phyloP scores from a whole-genome alignment of 2,888 invertebrate genomes.

The Lagria hirta region DNA sequence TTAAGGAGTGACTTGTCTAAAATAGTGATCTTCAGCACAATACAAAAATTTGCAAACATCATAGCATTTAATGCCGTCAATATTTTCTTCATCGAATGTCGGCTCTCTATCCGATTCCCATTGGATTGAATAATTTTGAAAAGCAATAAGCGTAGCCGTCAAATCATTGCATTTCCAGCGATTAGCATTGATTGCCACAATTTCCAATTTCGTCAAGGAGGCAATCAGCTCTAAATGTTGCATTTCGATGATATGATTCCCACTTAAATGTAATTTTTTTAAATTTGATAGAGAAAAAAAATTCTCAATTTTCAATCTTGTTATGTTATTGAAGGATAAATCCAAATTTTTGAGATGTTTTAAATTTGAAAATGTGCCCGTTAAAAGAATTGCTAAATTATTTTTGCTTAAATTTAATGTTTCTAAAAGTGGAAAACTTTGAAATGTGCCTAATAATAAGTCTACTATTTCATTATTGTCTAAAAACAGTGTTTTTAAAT shows the following conservation, averaged over 20 bases:
- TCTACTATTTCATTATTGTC: constrained; percentile 25
- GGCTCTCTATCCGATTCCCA: constrained; percentile 11
- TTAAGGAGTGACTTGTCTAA: too few species aligned
- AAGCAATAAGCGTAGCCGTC: constrained; percentile 27
- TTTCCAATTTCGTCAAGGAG: constrained; percentile 21
- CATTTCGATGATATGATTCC: constrained; percentile 29
- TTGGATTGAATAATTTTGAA: constrained; percentile 25
- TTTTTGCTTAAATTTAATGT: constrained; percentile 29
- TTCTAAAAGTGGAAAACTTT: constrained; percentile 23
- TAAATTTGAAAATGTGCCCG: constrained; percentile 34
- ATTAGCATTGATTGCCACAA: constrained; percentile 31
- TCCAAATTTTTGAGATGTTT: constrained; percentile 26
- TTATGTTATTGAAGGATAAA: constrained; percentile 29
- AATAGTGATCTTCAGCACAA: too few species aligned
- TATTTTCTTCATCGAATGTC: constrained; percentile 7
- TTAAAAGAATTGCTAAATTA: constrained; percentile 26
- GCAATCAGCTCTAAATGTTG: constrained; percentile 27
- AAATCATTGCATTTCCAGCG: constrained; percentile 34
- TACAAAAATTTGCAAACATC: too few species aligned
- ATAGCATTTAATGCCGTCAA: constrained; percentile 11
- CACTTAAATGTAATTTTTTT: constrained; percentile 27
- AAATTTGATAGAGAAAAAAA: constrained; percentile 30
- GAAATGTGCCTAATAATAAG: constrained; percentile 28
- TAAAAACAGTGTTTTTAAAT: constrained; percentile 21
- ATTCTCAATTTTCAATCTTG: constrained; percentile 25